Conservation (phyloP, 1,140 invertebrate species). For the Druon quercuslanigerum region DNA sequence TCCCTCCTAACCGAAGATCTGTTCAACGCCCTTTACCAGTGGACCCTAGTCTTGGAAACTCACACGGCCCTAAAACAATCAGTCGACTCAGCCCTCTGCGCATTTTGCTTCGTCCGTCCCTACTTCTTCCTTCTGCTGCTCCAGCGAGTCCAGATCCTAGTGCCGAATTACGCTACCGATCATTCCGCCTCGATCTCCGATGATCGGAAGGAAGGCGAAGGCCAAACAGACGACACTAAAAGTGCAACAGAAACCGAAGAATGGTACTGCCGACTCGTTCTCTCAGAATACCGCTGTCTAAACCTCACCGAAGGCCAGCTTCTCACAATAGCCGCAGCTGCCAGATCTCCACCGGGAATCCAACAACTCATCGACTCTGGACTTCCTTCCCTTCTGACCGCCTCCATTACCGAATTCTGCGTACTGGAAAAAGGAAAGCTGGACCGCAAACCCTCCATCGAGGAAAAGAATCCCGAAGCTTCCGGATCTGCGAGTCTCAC, state of each 20-base stretch:
- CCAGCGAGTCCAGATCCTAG: constrained; percentile 82
- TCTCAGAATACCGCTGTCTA: constrained; percentile 69
- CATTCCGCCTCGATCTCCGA: constrained; percentile 78
- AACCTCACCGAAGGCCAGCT: constrained; percentile 81
- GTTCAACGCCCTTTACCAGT: constrained; percentile 85
- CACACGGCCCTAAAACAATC: constrained; percentile 86
- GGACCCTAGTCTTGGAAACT: constrained; percentile 82
- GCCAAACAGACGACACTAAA: constrained; percentile 84
- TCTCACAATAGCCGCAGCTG: constrained; percentile 83
- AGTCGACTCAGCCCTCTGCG: constrained; percentile 87
- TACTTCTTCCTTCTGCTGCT: constrained; percentile 85
- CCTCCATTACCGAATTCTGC: constrained; percentile 78
- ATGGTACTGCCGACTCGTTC: constrained; percentile 74
- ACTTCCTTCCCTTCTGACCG: constrained; percentile 82
- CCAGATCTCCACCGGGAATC: constrained; percentile 85
- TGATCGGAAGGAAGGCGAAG: constrained; percentile 77
- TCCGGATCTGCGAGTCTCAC: constrained; percentile 60
- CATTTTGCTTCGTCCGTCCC: constrained; percentile 88
- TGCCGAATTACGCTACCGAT: constrained; percentile 75
- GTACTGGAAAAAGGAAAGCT: constrained; percentile 58
- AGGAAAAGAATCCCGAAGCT: constrained; percentile 29
- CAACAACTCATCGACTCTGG: constrained; percentile 85
- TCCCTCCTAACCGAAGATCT: constrained; percentile 81
- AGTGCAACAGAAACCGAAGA: constrained; percentile 75
- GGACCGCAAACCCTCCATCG: neutral